Base-by-base conservation (phyloP, 2,113 vertebrate species). In the Martes martes region DNA sequence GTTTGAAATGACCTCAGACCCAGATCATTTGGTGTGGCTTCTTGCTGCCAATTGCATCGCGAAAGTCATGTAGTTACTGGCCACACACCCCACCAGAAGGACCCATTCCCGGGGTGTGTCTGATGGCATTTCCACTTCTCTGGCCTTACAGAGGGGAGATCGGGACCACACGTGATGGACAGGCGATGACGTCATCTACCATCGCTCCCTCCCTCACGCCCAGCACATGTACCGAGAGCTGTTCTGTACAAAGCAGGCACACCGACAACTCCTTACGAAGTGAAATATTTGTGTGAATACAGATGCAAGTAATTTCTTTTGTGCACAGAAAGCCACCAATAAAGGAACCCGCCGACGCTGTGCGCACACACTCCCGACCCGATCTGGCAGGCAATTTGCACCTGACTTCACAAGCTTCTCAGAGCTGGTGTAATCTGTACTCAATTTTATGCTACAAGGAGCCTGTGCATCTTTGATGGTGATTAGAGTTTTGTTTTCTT, bases 131-230 rank as follows among this genome's bases (percentile, higher is more conserved):
- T 11, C 45, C 45, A 45, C 33, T 15, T 50, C 23, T 6, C 16
- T 19, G 42, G n/a, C 10, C 3, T 59, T 23, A 19, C 3, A n/a
- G 79, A 16, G 11, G 57, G 78, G 39, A 33, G 11, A 45, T 16
- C 31, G 31, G 50, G 16, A 50, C 79, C 31, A 85, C n/a, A 57
- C 28, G 19, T 26, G 7, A 31, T 0, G 47, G 55, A 4, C n/a
- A 47, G 55, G 16, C 18, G 2, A 0, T 11, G 7, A 21, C 31
- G 10, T 15, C 63, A 31, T 11, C 11, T 1, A 2, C 9, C 19
- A 0, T 26, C 0, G 33, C 15, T 36, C 31, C 50, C 31, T 74
- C 47, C 36, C 2, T 11, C 47, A 5, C 0, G 0, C 0, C 3
- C 1, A 3, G 52, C 28, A 15, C 0, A 2, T 16, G 0, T 4